phyloP scores from a whole-genome alignment of 2,888 invertebrate genomes.

The Branchellion lobata region DNA sequence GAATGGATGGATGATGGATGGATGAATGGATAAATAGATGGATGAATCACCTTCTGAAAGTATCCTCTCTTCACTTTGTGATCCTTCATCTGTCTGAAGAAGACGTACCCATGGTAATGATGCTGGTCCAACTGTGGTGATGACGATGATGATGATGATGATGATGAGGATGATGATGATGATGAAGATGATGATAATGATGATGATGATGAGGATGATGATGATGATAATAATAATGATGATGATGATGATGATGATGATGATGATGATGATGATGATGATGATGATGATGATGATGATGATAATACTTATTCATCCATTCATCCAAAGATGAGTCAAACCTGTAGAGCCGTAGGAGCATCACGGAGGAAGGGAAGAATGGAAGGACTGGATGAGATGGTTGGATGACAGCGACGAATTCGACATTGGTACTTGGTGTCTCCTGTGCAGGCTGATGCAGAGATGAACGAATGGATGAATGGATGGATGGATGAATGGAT shows the following conservation, averaged over 20 bases:
- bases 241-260: background rate
- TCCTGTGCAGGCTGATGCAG: slow-evolving; percentile 77
- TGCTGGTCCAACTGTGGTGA: slow-evolving; percentile 63
- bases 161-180: background rate
- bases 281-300: background rate
- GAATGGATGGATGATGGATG: no score
- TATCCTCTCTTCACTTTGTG: slow-evolving; percentile 86
- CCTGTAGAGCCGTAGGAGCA: slow-evolving; percentile 62
- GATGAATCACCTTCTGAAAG: slow-evolving; percentile 83
- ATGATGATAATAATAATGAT: no score
- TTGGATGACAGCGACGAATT: slow-evolving; percentile 72
- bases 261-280: background rate
- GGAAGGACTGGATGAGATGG: slow-evolving; percentile 62
- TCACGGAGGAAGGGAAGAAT: slow-evolving; percentile 70
- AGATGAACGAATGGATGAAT: slow-evolving; percentile 10
- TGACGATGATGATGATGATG: background rate
- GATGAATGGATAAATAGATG: background rate
- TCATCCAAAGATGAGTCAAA: slow-evolving; percentile 47
- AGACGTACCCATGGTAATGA: slow-evolving; percentile 95
- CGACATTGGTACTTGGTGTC: slow-evolving; percentile 95
- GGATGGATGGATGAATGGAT: background rate
- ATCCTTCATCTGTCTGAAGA: slow-evolving; percentile 76
- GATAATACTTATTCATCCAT: background rate
- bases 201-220: no score
- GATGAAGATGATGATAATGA: no score